These are phyloP conservation scores for Festucalex cinctus DNA, from an alignment of 2,113 vertebrate genomes.

Conservation along the genomic window DNA sequence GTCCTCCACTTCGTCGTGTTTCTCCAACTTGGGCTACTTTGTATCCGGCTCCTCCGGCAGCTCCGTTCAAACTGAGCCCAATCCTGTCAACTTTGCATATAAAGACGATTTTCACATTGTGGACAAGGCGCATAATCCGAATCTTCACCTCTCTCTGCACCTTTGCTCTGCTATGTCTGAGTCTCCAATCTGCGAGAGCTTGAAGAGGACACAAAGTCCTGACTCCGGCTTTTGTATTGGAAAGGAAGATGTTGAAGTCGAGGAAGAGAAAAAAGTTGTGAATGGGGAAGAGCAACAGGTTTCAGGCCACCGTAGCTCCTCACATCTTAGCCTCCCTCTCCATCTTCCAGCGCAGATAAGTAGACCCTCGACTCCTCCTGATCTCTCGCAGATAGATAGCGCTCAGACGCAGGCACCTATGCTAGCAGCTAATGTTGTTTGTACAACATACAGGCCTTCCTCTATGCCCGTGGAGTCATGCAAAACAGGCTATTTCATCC, in stretches of 20 bases:
- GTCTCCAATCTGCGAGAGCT: constrained; percentile 37
- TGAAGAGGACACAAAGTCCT: constrained; percentile 46
- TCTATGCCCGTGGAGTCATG: constrained; percentile 64
- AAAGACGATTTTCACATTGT: constrained; percentile 13
- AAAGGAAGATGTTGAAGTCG: constrained; percentile 29
- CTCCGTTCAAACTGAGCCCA: constrained; percentile 27
- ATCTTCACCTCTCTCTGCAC: constrained; percentile 7
- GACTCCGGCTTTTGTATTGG: constrained; percentile 62
- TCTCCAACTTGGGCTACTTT: constrained; percentile 73
- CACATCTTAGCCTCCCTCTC: constrained; percentile 26
- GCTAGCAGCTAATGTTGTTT: background rate
- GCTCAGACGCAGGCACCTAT: constrained; percentile 5
- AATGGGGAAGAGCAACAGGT: constrained; percentile 9
- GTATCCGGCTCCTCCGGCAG: constrained; percentile 42
- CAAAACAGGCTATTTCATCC: constrained; percentile 66
- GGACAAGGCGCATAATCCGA: background rate
- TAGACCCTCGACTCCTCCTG: background rate
- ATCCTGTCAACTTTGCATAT: constrained; percentile 60
- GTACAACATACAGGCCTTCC: constrained; percentile 51
- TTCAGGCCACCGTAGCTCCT: constrained; percentile 3
- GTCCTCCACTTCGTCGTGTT: constrained; percentile 48
- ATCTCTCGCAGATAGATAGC: constrained; percentile 18
- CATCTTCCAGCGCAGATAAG: background rate
- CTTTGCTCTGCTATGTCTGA: background rate
- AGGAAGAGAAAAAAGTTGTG: background rate